phyloP scores from a whole-genome alignment of 1,140 invertebrate genomes.

The Aphis gossypii region DNA sequence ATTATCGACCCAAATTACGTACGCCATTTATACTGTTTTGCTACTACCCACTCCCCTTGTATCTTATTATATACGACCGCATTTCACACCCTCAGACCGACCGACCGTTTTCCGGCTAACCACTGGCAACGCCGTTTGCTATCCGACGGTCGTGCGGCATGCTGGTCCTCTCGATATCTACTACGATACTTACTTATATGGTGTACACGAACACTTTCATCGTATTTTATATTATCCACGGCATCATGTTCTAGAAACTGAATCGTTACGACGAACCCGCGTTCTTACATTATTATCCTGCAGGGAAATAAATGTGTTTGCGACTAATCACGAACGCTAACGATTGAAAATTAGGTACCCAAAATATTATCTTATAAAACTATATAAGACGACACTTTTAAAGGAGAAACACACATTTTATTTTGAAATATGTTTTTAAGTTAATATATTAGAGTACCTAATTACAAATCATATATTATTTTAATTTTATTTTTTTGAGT shows the following conservation, averaged over 20 bases:
- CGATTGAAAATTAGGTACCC: background rate
- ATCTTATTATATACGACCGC: background rate
- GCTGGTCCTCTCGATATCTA: background rate
- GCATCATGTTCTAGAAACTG: background rate
- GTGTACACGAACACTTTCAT: no score
- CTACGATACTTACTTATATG: background rate
- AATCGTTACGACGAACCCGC: background rate
- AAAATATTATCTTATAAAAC: background rate
- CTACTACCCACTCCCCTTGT: no score
- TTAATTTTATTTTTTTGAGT: background rate
- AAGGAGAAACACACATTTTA: background rate
- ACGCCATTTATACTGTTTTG: background rate
- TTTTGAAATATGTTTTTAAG: background rate
- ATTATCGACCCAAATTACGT: background rate
- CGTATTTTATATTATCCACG: fast-evolving
- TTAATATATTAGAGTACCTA: background rate
- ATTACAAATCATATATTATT: background rate
- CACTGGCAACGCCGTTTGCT: background rate
- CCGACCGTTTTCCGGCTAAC: background rate
- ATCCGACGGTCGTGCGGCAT: background rate
- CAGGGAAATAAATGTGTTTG: background rate
- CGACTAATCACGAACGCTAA: background rate
- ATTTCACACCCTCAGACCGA: background rate
- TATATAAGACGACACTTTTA: background rate
- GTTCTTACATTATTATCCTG: background rate